Percentiles rank a stretch among this genome's conserved stretches.
phyloP scores from a whole-genome alignment of 2,113 vertebrate species.

The Eleginops maclovinus region DNA sequence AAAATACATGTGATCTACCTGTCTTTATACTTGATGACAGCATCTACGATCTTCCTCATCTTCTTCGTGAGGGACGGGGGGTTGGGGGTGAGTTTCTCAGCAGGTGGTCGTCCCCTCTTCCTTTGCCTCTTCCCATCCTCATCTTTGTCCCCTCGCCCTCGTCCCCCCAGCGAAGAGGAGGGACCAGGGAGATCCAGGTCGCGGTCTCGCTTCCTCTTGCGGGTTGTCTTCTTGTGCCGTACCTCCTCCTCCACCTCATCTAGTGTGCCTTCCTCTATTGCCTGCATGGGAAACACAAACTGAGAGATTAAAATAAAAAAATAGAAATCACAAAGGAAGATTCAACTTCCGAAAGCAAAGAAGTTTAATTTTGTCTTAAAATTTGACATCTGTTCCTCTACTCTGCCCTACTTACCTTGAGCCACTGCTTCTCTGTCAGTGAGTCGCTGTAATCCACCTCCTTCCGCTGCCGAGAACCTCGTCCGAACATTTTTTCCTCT shows the following conservation, averaged over 20 bases:
- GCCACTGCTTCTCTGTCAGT: conserved; percentile 98
- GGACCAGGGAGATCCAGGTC: conserved; percentile 87
- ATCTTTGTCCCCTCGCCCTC: conserved; percentile 86
- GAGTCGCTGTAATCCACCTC: conserved; percentile 98
- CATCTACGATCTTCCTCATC: conserved; percentile 95
- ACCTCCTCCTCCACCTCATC: conserved; percentile 98
- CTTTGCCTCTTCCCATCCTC: conserved; percentile 93
- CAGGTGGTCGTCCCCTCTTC: conserved; percentile 92
- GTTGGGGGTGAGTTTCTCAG: conserved; percentile 93
- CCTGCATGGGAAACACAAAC: conserved; percentile 78
- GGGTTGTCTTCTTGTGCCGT: conserved; percentile 93
- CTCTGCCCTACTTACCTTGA: conserved; percentile 72
- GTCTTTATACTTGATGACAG: conserved; percentile 97
- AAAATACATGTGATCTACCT: conserved; percentile 79
- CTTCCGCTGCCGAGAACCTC: conserved; percentile 93
- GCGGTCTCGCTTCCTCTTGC: conserved; percentile 92
- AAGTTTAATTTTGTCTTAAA: background rate
- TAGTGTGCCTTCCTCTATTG: conserved; percentile 95
- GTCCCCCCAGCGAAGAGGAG: conserved; percentile 86
- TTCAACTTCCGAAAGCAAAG: background rate
- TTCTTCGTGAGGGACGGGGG: conserved; percentile 93
- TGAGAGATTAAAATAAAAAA: background rate
- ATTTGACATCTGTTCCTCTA: background rate
- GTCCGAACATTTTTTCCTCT: conserved; percentile 96
- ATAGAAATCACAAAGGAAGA: background rate